Evolutionary conservation across 2,113 vertebrate species (phyloP).

Genomic region (Perccottus glenii): DNA sequence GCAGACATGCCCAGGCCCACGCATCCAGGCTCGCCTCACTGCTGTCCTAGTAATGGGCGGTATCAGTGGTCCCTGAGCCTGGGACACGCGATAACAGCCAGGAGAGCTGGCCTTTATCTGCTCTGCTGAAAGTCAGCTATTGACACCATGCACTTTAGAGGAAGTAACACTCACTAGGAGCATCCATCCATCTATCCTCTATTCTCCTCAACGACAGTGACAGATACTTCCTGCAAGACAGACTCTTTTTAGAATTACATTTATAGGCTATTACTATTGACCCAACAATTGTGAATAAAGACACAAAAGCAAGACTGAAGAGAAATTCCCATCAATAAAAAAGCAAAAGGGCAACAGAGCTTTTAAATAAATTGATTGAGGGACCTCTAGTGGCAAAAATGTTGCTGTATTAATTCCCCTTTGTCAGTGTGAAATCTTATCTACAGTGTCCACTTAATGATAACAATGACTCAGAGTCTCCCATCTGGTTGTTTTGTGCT

Average conservation of each 20-base stretch:
- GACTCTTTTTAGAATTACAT: not conserved
- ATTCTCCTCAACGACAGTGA: constrained; percentile 57
- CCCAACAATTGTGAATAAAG: too few species aligned
- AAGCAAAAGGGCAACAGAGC: not conserved
- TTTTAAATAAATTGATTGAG: not conserved
- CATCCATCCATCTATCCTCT: constrained; percentile 61
- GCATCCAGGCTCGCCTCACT: constrained; percentile 71
- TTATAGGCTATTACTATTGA: not conserved
- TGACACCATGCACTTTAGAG: constrained; percentile 83
- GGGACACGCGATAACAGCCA: constrained; percentile 75
- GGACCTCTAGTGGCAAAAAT: constrained; percentile 15
- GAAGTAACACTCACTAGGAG: constrained; percentile 79
- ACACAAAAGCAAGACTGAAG: too few species aligned
- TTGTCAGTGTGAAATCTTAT: constrained; percentile 57
- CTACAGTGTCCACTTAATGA: constrained; percentile 30
- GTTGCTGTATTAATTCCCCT: constrained; percentile 22
- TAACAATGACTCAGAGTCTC: constrained; percentile 55
- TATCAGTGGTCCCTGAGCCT: constrained; percentile 72
- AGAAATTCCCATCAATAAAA: not conserved
- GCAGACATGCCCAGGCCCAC: constrained; percentile 59
- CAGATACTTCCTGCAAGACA: constrained; percentile 11
- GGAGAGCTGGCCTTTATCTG: constrained; percentile 74
- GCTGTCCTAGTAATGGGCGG: constrained; percentile 77
- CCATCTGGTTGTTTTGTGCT: constrained; percentile 50
- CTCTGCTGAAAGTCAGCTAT: constrained; percentile 81